Base-by-base conservation (phyloP, 30 jellyfish, hydroid and myxozoan genomes). In the Hydractinia echinata region DNA sequence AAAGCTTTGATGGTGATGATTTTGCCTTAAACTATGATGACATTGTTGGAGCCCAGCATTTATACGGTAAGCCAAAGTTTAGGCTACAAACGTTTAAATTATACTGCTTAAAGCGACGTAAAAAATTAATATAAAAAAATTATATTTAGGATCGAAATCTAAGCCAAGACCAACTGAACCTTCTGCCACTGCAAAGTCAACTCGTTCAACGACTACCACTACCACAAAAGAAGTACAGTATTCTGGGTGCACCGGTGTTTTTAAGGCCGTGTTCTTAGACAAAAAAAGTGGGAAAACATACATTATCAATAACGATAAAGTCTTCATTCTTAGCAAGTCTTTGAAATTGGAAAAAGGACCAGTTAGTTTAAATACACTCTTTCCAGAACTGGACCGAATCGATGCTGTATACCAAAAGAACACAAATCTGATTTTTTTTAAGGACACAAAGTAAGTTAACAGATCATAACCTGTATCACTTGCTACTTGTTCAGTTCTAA, bases 1-100 rank as follows among this genome's bases (percentile, higher is more conserved):
- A 80, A 79, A 94, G 92, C 5, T 82, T 84, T 64, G 81, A 87
- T 30, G 96, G 95, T 30, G 94, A 82, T 53, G 92, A 87, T 76
- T 86, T 85, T 39, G 69, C 72, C 7, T 64, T 92, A 50, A 76
- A 81, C 51, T 51, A 84, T 18, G 98, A 92, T 67, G 98, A 92
- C 55, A 77, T 92, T 3, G 71, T 77, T 0, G 98, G 98, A n/a
- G 84, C 84, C 5, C 98, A 92, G 56, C 55, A 77, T 54, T 70
- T 92, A 5, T 92, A 92, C 64, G 98, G 98, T 92, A 87, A 76
- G 96, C 9, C 13, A 64, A 13, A 13, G 18, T 58, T n/a, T 6
- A 2, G 4, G 39, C 19, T 7, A 44, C 9, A 64, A 64, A 64
- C 74, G 1, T 30, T 30, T 30, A 30, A 30, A 13, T 4, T 6